Conservation (phyloP, 2,888 invertebrate species). For the Tolmerus cingulatus region DNA sequence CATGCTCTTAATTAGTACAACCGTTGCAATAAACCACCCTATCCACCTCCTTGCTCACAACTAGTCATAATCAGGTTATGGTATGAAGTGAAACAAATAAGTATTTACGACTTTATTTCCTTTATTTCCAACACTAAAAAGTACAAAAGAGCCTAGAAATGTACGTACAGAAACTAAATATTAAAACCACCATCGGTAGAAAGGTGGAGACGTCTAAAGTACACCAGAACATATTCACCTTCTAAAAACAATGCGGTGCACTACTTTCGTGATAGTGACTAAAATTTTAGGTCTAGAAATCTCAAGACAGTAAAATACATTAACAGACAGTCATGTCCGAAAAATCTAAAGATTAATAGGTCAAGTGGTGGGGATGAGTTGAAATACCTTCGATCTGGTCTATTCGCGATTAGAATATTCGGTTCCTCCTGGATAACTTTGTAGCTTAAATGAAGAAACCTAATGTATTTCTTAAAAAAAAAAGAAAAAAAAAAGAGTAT, state of each 20-base stretch:
- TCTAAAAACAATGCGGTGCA: not conserved
- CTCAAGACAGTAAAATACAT: not conserved
- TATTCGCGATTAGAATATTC: not conserved
- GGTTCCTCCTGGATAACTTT: not conserved
- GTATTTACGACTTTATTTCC: not conserved
- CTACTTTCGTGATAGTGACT: not conserved
- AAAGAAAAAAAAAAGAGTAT: too few species aligned
- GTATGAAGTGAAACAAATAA: too few species aligned
- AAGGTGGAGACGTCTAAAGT: not conserved
- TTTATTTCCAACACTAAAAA: slow-evolving; percentile 6
- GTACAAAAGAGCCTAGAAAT: not conserved
- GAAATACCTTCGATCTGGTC: not conserved
- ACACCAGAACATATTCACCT: not conserved
- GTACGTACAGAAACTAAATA: not conserved
- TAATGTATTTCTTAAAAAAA: not conserved
- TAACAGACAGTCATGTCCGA: not conserved
- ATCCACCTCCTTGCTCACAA: too few species aligned
- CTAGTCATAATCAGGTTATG: too few species aligned
- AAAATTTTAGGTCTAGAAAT: not conserved
- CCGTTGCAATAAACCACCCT: too few species aligned
- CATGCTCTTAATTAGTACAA: too few species aligned
- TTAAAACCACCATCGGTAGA: not conserved
- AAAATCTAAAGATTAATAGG: not conserved
- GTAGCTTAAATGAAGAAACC: not conserved
- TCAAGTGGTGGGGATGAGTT: not conserved